Evolutionary conservation across 1,140 invertebrate genomes (phyloP).

Genomic region (Mamestra configurata): DNA sequence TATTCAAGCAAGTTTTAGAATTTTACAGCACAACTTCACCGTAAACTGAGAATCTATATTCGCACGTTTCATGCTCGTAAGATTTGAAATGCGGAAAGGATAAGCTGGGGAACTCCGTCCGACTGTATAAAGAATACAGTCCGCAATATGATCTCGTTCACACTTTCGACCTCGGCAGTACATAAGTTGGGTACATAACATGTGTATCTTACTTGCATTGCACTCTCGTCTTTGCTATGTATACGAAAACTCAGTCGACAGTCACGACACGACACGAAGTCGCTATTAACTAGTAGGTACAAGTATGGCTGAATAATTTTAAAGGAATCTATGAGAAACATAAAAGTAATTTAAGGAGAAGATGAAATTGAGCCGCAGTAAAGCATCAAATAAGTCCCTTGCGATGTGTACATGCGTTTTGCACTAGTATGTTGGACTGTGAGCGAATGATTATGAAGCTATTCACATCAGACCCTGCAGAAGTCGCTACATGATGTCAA

Average conservation of each 20-base stretch:
- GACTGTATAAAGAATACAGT: slow-evolving; percentile 9
- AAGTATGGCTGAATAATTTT: too few species aligned
- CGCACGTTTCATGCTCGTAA: neutral
- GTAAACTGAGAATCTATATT: slow-evolving; percentile 9
- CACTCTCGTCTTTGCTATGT: neutral
- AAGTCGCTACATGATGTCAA: too few species aligned
- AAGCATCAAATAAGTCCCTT: too few species aligned
- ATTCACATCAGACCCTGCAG: too few species aligned
- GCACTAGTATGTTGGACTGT: too few species aligned
- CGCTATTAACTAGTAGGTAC: too few species aligned
- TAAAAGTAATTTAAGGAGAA: too few species aligned
- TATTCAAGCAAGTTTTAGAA: neutral
- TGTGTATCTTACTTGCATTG: neutral
- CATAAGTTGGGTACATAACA: neutral
- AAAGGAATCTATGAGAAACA: too few species aligned
- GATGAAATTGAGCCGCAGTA: too few species aligned
- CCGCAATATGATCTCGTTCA: neutral
- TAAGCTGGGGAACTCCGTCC: neutral
- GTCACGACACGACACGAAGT: neutral
- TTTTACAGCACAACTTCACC: neutral
- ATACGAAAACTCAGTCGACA: neutral
- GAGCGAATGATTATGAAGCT: too few species aligned
- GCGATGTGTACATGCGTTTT: too few species aligned
- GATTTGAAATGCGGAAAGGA: neutral
- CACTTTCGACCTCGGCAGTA: neutral